Base-by-base conservation (phyloP, 2,113 vertebrate species). In the Zapus hudsonius region DNA sequence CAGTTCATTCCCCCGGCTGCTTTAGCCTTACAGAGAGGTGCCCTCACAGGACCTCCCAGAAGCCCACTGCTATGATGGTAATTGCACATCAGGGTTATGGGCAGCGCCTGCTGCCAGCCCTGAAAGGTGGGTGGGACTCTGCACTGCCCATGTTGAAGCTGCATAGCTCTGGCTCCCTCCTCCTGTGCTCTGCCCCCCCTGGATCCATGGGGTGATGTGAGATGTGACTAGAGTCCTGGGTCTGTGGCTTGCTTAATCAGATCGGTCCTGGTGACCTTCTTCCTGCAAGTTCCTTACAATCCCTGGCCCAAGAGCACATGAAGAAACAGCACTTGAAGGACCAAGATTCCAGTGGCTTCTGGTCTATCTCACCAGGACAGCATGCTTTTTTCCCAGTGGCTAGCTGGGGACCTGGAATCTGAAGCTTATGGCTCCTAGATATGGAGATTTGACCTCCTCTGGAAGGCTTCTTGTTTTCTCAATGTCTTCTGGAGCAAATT, bases 261-360 rank as follows among this genome's bases (percentile, higher is more conserved):
- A 75, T 19, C 40, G 13, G 74, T 42, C 0, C 91, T 81, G 84
- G 75, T 66, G 19, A 10, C 4, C 86, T 55, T 31, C 95, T 95
- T 94, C 69, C 93, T 93, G 93, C 55, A 91, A 75, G 89, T 92
- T 88, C 87, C 95, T 84, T 94, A 92, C 61, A 9, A 42, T 84
- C 81, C 89, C 92, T 83, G 95, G 84, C 85, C 88, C 40, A 10
- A 82, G 11, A 19, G 36, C 1, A 0, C 25, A 57, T 2, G 7
- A 10, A 38, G 83, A 0, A 0, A 29, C 47, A 69, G 13, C 55
- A 29, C 42, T 93, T 88, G 91, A 16, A 95, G 95, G 36, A 19
- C 42, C 81, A 59, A 33, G 1, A 1, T 82, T 40, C 87, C 81
- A 16, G 69, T 74, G 36, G 84, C 94, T 92, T 47, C 5, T 84